These are phyloP conservation scores for Drosophila tristis DNA, from an alignment of 1,140 invertebrate genomes.

Conservation along the genomic window DNA sequence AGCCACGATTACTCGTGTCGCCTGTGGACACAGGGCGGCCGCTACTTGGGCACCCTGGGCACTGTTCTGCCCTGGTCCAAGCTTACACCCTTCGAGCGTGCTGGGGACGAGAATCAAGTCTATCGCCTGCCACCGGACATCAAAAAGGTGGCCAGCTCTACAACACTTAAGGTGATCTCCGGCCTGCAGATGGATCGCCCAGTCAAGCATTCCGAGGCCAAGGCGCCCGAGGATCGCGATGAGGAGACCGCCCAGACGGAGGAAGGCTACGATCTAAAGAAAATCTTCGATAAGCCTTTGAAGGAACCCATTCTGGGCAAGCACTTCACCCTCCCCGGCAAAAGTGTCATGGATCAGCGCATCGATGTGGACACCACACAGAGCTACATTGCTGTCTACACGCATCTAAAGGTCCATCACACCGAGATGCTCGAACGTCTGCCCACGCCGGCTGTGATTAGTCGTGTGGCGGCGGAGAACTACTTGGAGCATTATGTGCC, in stretches of 20 bases:
- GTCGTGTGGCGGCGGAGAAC: slow-evolving; percentile 65
- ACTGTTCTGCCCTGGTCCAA: slow-evolving; percentile 87
- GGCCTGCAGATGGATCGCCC: slow-evolving; percentile 53
- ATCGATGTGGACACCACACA: slow-evolving; percentile 85
- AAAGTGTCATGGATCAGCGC: slow-evolving; percentile 76
- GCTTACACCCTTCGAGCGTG: slow-evolving; percentile 84
- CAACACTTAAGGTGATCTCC: slow-evolving; percentile 86
- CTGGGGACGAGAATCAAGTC: slow-evolving; percentile 72
- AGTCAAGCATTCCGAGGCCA: slow-evolving; percentile 20
- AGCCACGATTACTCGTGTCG: slow-evolving; percentile 89
- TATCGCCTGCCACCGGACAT: slow-evolving; percentile 88
- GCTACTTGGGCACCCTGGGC: slow-evolving; percentile 89
- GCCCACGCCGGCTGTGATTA: slow-evolving; percentile 84
- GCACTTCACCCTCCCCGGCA: slow-evolving; percentile 83
- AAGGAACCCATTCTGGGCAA: slow-evolving; percentile 84
- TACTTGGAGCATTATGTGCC: slow-evolving; percentile 34
- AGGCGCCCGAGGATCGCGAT: not conserved
- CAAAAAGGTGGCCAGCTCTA: slow-evolving; percentile 87
- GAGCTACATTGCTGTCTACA: slow-evolving; percentile 86
- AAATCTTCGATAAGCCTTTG: slow-evolving; percentile 72
- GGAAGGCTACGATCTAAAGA: slow-evolving; percentile 4
- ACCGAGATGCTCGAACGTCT: slow-evolving; percentile 84
- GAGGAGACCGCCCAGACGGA: slow-evolving; percentile 13
- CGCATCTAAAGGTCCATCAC: slow-evolving; percentile 85
- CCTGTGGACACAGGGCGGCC: slow-evolving; percentile 88